Base-by-base conservation (phyloP, 2,797 vertebrate species). In the Crenuchus spilurus region DNA sequence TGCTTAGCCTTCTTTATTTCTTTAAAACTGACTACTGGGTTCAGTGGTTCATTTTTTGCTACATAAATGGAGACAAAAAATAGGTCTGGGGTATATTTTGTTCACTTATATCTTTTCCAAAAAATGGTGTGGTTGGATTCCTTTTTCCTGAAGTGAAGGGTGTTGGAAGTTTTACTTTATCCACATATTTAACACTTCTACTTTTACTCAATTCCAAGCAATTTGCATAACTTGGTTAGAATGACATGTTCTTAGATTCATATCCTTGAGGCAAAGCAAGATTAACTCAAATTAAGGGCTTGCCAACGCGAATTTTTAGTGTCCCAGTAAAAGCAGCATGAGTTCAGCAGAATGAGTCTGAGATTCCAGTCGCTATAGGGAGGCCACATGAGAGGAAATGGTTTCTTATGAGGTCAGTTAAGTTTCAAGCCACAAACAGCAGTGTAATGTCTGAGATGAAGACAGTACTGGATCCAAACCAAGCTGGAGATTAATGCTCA, bases 391-490 rank as follows among this genome's bases (percentile, higher is more conserved):
- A 51, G 60, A 74, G 42, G 58, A 70, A 64, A 70, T 39, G 35
- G 52, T 39, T 73, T 58, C 46, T 48, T 46, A 54, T 51, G 65
- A 58, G 48, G 44, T 72, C 68, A 62, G 57, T 39, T 39, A 42
- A 44, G 6, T 24, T 35, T 63, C 39, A 33, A 61, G 13, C 30
- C 39, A 69, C 37, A 57, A 52, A 9, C 33, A 58, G n/a, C 18
- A 28, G 46, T 30, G 58, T 70, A 64, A 69, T 41, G 55, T 80
- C 64, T 69, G 58, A 54, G 52, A 41, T 5, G 26, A 31, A 48
- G 39, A 14, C 60, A 72, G 44, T 14, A 63, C 14, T 26, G 31
- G 61, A 63, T 26, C 14, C 13, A 28, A 18, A 9, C 35, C 31
- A 62, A 72, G 4, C 48, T 33, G 48, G 26, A 35, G 65, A 67